Evolutionary conservation across 1,140 invertebrate species (phyloP).

Genomic region (Scaptomyza montana): DNA sequence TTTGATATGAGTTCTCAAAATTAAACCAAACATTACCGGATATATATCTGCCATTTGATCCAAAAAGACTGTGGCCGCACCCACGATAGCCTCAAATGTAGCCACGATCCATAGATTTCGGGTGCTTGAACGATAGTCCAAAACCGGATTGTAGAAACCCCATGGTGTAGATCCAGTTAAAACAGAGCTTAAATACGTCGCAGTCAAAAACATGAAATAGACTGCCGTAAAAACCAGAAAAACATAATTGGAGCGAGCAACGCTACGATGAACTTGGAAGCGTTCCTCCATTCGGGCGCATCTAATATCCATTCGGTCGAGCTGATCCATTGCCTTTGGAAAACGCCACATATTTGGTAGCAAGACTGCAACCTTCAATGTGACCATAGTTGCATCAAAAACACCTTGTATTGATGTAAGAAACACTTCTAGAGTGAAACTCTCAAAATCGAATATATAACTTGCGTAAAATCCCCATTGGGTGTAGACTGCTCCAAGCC

Average conservation of each 20-base stretch:
- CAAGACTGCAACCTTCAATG: slow-evolving; percentile 12
- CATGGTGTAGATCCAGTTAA: slow-evolving; percentile 27
- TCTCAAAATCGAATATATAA: slow-evolving; percentile 24
- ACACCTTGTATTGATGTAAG: slow-evolving; percentile 32
- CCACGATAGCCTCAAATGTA: slow-evolving; percentile 11
- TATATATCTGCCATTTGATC: slow-evolving; percentile 30
- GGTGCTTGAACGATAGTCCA: slow-evolving; percentile 18
- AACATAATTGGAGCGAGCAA: slow-evolving; percentile 18
- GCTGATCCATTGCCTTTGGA: slow-evolving; percentile 5
- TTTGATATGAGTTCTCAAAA: slow-evolving; percentile 24
- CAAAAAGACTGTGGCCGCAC: neutral
- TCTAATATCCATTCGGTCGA: slow-evolving; percentile 33
- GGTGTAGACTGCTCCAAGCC: slow-evolving; percentile 1
- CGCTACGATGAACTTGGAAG: slow-evolving; percentile 18
- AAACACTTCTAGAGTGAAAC: slow-evolving; percentile 29
- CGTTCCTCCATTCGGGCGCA: slow-evolving; percentile 3
- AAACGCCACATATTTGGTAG: slow-evolving; percentile 14
- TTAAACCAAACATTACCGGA: slow-evolving; percentile 17
- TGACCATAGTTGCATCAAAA: slow-evolving; percentile 19
- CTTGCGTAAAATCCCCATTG: slow-evolving; percentile 28
- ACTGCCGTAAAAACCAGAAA: slow-evolving; percentile 20
- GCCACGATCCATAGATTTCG: slow-evolving; percentile 10
- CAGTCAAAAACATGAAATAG: slow-evolving; percentile 13
- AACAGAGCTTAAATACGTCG: slow-evolving; percentile 21
- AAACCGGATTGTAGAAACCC: slow-evolving; percentile 34